These are phyloP conservation scores for Onychostoma macrolepis DNA, from an alignment of 2,113 vertebrate genomes.

Conservation along the genomic window DNA sequence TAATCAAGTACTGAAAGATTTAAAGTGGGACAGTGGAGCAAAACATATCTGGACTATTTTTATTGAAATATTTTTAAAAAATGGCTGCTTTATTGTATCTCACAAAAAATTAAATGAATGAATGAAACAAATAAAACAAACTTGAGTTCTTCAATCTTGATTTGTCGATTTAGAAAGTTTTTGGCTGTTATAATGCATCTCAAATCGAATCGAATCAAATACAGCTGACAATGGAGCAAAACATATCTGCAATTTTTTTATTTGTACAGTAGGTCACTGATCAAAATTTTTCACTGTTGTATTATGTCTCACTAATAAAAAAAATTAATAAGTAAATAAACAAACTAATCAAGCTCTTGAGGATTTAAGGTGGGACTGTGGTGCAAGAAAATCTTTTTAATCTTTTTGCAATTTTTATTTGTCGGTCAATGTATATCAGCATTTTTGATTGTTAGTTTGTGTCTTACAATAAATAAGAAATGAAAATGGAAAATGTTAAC, in stretches of 20 bases:
- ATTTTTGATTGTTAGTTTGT: neutral
- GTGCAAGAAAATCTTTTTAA: neutral
- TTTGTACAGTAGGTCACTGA: neutral
- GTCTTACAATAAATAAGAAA: neutral
- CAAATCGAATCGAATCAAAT: no score
- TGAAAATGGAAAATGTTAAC: neutral
- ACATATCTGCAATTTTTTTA: neutral
- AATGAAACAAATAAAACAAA: neutral
- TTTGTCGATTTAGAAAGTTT: neutral
- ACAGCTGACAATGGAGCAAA: neutral
- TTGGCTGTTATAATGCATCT: neutral
- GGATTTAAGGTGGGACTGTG: neutral
- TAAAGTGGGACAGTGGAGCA: neutral
- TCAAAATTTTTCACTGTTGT: neutral
- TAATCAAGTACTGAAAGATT: neutral
- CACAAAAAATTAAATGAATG: neutral
- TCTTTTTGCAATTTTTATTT: neutral
- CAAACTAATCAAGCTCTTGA: neutral
- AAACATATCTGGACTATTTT: neutral
- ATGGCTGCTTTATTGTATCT: neutral
- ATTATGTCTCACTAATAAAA: neutral
- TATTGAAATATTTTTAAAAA: neutral
- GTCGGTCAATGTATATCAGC: neutral
- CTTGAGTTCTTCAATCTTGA: no score
- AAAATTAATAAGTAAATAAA: neutral